Percentiles rank a stretch among this genome's conserved stretches.
These are phyloP conservation scores for Amniataba percoides DNA, from an alignment of 2,797 vertebrate species.

Conservation along the genomic window DNA sequence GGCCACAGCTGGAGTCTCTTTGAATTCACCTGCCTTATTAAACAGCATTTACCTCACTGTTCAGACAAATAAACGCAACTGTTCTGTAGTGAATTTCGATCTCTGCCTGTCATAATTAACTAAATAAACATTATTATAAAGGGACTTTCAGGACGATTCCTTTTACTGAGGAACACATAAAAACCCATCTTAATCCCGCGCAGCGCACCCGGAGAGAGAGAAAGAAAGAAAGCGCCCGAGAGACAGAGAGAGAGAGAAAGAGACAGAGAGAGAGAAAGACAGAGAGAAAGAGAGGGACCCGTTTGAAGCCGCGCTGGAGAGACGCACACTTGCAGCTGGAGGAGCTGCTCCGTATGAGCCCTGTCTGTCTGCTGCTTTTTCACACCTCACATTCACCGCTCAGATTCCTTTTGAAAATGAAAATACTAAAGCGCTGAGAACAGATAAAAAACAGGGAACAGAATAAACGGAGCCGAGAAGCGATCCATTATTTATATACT, in stretches of 20 bases:
- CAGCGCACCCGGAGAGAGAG: slow-evolving; percentile 9
- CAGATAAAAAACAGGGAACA: background rate
- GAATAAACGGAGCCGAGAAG: slow-evolving; percentile 30
- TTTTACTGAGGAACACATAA: background rate
- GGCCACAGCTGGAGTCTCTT: background rate
- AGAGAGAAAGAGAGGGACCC: no score
- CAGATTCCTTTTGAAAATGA: background rate
- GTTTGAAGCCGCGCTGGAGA: background rate
- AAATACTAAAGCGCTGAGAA: background rate
- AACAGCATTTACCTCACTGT: background rate
- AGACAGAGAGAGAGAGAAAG: no score
- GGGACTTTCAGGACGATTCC: background rate
- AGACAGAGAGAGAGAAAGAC: no score
- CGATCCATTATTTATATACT: slow-evolving; percentile 48
- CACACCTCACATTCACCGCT: background rate
- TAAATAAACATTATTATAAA: background rate
- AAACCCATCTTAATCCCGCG: background rate
- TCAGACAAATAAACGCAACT: background rate
- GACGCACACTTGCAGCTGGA: background rate
- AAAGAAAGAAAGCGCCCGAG: no score
- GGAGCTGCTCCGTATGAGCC: background rate
- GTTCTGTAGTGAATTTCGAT: background rate
- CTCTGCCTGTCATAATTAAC: background rate
- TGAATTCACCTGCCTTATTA: background rate
- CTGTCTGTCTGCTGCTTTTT: background rate